phyloP scores from a whole-genome alignment of 2,888 invertebrate species.

The Chaetogeoica ovagalla region DNA sequence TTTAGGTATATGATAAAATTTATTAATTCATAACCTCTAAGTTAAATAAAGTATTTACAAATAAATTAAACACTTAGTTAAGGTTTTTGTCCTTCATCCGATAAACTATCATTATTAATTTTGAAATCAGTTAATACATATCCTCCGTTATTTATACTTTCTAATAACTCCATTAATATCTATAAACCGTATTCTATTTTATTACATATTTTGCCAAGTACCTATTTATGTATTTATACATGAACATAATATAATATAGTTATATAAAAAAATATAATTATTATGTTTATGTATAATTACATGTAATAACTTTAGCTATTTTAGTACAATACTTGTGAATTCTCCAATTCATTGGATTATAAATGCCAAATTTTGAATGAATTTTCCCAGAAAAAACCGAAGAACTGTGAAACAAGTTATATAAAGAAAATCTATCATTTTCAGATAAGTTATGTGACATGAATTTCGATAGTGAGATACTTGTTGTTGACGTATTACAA shows the following conservation, averaged over 20 bases:
- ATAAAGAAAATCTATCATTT: neutral
- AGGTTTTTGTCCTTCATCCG: neutral
- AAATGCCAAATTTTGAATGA: neutral
- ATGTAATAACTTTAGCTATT: no score
- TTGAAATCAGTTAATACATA: neutral
- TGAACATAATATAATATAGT: no score
- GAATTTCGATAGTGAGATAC: no score
- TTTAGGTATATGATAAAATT: no score
- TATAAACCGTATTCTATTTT: neutral
- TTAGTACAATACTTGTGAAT: neutral
- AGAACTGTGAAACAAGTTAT: neutral
- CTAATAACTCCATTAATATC: neutral
- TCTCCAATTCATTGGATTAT: slow-evolving; percentile 11
- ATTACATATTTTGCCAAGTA: no score
- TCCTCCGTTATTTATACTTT: neutral
- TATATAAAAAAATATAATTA: no score
- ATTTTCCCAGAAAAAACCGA: neutral
- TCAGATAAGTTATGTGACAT: no score
- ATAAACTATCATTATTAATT: neutral
- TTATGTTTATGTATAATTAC: no score
- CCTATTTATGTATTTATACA: no score
- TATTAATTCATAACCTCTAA: no score
- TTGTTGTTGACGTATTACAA: no score
- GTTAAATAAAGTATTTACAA: no score
- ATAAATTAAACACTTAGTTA: neutral